Base-by-base conservation (phyloP, 2,797 vertebrate species). In the Malacoctenus gilli region DNA sequence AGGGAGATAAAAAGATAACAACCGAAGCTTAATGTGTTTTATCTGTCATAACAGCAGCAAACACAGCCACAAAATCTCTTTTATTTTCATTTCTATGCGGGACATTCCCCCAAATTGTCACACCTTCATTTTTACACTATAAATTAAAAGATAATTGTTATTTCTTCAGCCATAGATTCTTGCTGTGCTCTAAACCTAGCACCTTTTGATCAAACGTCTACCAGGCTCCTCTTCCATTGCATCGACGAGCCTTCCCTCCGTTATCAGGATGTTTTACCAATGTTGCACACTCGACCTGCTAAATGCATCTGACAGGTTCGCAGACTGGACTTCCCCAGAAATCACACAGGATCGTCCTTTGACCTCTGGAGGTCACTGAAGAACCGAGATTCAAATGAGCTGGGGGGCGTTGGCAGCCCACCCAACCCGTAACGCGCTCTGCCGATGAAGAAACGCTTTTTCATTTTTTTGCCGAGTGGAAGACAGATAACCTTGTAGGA, bases 281-380 rank as follows among this genome's bases (percentile, higher is more conserved):
- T n/a, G 0, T 20, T 28, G 39, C 9, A 18, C 3, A 20, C 20
- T 28, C 8, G 42, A 28, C 52, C 25, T 28, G 25, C 9, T 23
- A 28, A 49, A 51, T 41, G 18, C 4, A 7, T 23, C 2, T 53
- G 35, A 32, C 30, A 50, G 39, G 8, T 46, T 47, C 42, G 38
- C 12, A 40, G 49, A 55, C 52, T 58, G 42, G 16, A 39, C 2
- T 12, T 60, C 21, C 4, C 23, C 47, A 57, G 58, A 63, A 62
- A 56, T 59, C 39, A 46, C 3, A 1, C 3, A 52, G 22, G 57
- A 65, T 55, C 50, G 61, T 70, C 60, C 41, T 72, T 72, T 82
- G 73, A 81, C 75, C 72, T 75, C 49, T 44, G 6, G 25, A 76
- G 63, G 69, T 80, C 69, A 50, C 28, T 31, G 23, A 47, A 37